Evolutionary conservation across 2,888 invertebrate genomes (phyloP), one percentile per base, ranked within the genome.

Genomic region (Lycia hirtaria): DNA sequence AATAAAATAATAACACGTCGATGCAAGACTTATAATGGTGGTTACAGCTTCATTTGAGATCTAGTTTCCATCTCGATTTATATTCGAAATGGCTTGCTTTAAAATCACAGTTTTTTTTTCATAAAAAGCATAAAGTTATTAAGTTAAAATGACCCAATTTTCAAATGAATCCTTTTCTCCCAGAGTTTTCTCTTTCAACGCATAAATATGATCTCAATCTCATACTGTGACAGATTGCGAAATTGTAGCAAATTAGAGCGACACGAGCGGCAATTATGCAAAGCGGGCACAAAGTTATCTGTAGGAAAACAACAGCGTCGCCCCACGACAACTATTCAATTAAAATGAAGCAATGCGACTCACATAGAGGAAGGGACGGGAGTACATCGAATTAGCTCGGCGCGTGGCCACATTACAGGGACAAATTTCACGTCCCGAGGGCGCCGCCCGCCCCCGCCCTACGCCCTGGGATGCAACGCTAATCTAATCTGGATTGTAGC

Each of bases 401-500:
- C 90, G 90, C 92, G 92, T 91, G 92, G 89, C 91, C 83, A 83
- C 88, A 90, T 91, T 89, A 91, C 87, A 81, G 81, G 85, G 88
- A 90, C 90, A 89, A 88, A 89, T 87, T 88, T 78, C 80, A 73
- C 71, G 82, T 87, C 87, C 86, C 86, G 60, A 65, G 88, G 86
- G 88, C 69, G 60, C 62, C 63, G 65, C 69, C 68, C 70, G 71
- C 71, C 66, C 35, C 44, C 54, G 55, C 66, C 68, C 65, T 55
- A 61, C 56, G 52, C 53, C 57, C 59, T 76, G 85, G 84, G 90
- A 89, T 90, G 90, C 90, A 90, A 87, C 83, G 81, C 88, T 90
- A 89, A 92, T 91, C 91, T 91, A 91, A 92, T 92, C 90, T 83
- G 85, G 87, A 87, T 88, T 88, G 89, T 81, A 90, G 86, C 88